phyloP scores from a whole-genome alignment of 2,888 invertebrate genomes.

The Andrena fulva region DNA sequence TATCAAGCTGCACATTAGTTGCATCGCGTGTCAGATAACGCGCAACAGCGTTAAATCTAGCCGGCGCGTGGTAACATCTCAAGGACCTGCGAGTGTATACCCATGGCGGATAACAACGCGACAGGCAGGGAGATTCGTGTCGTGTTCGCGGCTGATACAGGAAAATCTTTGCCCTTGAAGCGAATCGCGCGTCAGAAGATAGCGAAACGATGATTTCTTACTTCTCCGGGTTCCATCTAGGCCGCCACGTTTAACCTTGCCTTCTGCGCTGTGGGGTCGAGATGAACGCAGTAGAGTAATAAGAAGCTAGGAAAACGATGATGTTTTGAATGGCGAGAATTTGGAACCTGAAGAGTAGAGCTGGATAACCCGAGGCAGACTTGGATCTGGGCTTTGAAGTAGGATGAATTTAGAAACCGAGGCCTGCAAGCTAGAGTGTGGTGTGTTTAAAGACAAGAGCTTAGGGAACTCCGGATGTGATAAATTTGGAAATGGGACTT shows the following conservation, averaged over 20 bases:
- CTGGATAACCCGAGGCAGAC: neutral
- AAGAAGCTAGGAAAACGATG: too few relatives aligned
- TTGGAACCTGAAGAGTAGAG: neutral
- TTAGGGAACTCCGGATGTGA: neutral
- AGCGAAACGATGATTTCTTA: neutral
- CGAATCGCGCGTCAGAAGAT: neutral
- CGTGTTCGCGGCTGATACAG: conserved; percentile 39
- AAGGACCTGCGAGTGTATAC: conserved; percentile 40
- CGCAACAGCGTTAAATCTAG: conserved; percentile 48
- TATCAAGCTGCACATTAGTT: conserved; percentile 40
- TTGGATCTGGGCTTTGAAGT: neutral
- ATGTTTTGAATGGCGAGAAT: too few relatives aligned
- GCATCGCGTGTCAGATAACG: conserved; percentile 50
- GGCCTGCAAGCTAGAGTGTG: neutral
- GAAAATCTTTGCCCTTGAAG: conserved; percentile 17
- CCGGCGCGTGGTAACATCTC: conserved; percentile 35
- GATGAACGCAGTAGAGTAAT: too few relatives aligned
- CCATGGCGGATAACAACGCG: conserved; percentile 49
- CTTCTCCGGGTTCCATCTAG: neutral
- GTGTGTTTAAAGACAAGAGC: neutral
- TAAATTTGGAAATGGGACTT: neutral
- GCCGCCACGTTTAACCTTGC: too few relatives aligned
- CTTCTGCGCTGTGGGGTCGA: too few relatives aligned
- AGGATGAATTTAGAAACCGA: conserved; percentile 16
- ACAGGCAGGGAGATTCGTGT: conserved; percentile 45